These are phyloP conservation scores for Chloropsis cyanopogon DNA, from an alignment of 2,113 vertebrate genomes.

Conservation along the genomic window DNA sequence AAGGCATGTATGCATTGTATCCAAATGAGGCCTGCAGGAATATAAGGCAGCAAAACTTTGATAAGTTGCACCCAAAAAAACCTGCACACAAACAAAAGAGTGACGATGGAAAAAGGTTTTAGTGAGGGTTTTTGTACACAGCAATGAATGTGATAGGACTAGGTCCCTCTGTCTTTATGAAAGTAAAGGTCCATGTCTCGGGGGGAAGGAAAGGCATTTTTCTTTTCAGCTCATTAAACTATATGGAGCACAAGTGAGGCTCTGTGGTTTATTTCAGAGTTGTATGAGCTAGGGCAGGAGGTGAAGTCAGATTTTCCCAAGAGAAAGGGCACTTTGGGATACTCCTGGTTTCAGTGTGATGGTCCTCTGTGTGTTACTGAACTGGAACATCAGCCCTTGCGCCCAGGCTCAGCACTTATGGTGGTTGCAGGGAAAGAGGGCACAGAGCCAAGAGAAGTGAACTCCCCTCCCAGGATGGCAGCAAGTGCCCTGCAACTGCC, in stretches of 20 bases:
- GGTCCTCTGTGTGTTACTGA: background rate
- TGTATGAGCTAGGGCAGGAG: background rate
- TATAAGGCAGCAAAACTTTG: background rate
- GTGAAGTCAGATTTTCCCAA: background rate
- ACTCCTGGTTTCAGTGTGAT: background rate
- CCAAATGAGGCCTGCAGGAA: background rate
- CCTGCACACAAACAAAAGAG: background rate
- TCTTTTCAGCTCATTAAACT: background rate
- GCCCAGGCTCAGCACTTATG: background rate
- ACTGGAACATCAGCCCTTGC: background rate
- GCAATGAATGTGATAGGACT: background rate
- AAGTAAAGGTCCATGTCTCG: background rate
- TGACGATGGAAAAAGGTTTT: background rate
- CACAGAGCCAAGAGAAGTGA: background rate
- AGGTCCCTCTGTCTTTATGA: background rate
- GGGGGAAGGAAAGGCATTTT: background rate
- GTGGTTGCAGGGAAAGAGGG: background rate
- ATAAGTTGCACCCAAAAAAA: background rate
- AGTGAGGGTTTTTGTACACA: background rate
- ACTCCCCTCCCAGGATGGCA: background rate
- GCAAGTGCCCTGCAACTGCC: background rate
- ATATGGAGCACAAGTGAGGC: background rate
- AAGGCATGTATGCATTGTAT: background rate
- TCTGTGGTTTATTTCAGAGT: background rate
- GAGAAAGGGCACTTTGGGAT: background rate